Evolutionary conservation across 2,888 invertebrate species (phyloP).

Genomic region (Pantelozetes paolii): DNA sequence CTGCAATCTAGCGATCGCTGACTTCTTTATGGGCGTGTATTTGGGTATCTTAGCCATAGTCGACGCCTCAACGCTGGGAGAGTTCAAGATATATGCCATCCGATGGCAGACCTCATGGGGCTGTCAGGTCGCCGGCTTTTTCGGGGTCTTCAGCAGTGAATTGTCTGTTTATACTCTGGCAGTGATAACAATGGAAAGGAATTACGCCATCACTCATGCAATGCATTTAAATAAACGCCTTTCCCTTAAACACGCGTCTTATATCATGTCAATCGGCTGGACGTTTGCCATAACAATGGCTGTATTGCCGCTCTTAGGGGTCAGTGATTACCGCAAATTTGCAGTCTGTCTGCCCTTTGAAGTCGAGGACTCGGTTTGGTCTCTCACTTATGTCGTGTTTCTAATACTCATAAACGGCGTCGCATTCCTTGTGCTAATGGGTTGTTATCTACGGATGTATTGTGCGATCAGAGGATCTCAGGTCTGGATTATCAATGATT

Average conservation of each 20-base stretch:
- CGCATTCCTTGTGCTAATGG: slow-evolving; percentile 89
- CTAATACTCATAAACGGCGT: slow-evolving; percentile 86
- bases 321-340: slow-evolving; percentile 93
- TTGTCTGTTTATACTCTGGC: slow-evolving; percentile 91
- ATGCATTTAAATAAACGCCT: slow-evolving; percentile 90
- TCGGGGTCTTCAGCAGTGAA: slow-evolving; percentile 89
- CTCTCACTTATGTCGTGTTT: slow-evolving; percentile 81
- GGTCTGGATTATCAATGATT: background rate
- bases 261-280: slow-evolving; percentile 92
- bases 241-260: slow-evolving; percentile 83
- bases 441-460: slow-evolving; percentile 95
- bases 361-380: slow-evolving; percentile 68
- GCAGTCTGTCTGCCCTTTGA: slow-evolving; percentile 96
- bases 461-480: slow-evolving; percentile 88
- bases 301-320: slow-evolving; percentile 76
- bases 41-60: slow-evolving; percentile 87
- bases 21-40: slow-evolving; percentile 95
- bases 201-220: slow-evolving; percentile 95
- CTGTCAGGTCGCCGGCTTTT: slow-evolving; percentile 88
- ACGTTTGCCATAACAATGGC: slow-evolving; percentile 80
- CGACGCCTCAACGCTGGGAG: slow-evolving; percentile 89
- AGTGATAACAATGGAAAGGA: slow-evolving; percentile 89
- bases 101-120: slow-evolving; percentile 94
- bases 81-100: slow-evolving; percentile 92
- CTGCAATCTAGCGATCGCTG: slow-evolving; percentile 91